Evolutionary conservation across 1,140 invertebrate genomes (phyloP).

Genomic region (Heliconius hermathena): DNA sequence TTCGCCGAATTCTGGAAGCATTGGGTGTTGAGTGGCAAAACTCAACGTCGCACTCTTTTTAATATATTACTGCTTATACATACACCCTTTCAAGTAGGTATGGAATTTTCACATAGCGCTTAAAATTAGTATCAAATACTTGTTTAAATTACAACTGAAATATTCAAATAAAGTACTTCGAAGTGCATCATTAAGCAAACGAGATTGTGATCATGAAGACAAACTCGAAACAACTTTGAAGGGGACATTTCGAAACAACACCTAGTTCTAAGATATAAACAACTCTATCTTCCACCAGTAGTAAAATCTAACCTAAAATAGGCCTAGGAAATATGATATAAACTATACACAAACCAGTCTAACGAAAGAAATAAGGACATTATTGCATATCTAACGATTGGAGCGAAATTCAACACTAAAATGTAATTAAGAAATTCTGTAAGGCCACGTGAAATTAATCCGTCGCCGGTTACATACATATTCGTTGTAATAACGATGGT

Average conservation of each 20-base stretch:
- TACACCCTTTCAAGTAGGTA: too few species aligned
- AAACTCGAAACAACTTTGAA: background rate
- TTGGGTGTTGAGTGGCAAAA: too few species aligned
- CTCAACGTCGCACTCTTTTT: too few species aligned
- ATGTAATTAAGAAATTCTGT: slow-evolving; percentile 40
- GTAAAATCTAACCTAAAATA: slow-evolving; percentile 22
- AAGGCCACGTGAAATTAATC: slow-evolving; percentile 37
- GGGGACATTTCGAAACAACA: slow-evolving; percentile 18
- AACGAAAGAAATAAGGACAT: slow-evolving; percentile 31
- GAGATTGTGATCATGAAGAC: slow-evolving; percentile 11
- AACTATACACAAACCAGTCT: slow-evolving; percentile 23
- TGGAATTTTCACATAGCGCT: background rate
- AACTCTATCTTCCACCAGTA: slow-evolving; percentile 6
- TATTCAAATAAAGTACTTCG: background rate
- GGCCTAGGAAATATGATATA: slow-evolving; percentile 37
- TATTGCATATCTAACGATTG: slow-evolving; percentile 38
- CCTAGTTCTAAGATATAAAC: background rate
- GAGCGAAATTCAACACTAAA: slow-evolving; percentile 37
- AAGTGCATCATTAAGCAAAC: slow-evolving; percentile 3
- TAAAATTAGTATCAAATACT: background rate
- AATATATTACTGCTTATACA: too few species aligned
- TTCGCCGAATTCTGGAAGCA: too few species aligned
- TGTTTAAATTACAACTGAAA: background rate
- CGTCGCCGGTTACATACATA: slow-evolving; percentile 20
- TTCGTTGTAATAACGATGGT: background rate